Conservation (phyloP, 2,888 invertebrate genomes). For the Stenodema calcarata region DNA sequence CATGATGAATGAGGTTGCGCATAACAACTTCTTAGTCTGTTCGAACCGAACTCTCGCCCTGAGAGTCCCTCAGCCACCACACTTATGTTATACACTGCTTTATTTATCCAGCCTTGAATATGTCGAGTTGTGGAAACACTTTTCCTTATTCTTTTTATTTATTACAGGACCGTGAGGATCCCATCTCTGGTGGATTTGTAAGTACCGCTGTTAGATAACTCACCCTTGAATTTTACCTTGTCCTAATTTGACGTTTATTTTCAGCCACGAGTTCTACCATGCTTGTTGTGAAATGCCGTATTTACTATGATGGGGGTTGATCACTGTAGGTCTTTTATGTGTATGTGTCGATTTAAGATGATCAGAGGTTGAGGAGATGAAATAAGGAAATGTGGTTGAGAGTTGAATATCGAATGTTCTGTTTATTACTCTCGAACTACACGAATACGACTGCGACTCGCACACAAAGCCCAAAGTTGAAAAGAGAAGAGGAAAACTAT, state of each 20-base stretch:
- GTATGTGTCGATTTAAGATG: too few relatives aligned
- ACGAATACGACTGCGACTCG: too few relatives aligned
- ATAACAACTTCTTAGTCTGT: not conserved
- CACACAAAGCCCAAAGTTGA: too few relatives aligned
- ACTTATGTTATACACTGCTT: not conserved
- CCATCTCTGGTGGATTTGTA: slow-evolving; percentile 29
- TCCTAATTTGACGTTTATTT: not conserved
- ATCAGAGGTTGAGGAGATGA: too few relatives aligned
- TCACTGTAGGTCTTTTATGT: too few relatives aligned
- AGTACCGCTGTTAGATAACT: not conserved
- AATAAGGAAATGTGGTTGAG: too few relatives aligned
- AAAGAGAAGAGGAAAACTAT: too few relatives aligned
- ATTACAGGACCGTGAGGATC: slow-evolving; percentile 32
- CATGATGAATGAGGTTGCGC: not conserved
- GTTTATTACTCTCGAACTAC: too few relatives aligned
- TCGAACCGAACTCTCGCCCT: not conserved
- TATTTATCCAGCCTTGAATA: not conserved
- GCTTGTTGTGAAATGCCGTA: not conserved
- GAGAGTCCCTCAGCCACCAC: not conserved
- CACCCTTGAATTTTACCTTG: not conserved
- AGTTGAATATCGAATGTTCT: too few relatives aligned
- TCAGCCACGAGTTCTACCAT: not conserved
- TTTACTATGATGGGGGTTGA: too few relatives aligned
- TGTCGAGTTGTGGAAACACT: not conserved
- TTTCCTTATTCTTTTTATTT: slow-evolving; percentile 24